Evolutionary conservation across 2,113 vertebrate species (phyloP), one percentile per base, ranked within the genome.

Genomic region (Stegastes partitus): DNA sequence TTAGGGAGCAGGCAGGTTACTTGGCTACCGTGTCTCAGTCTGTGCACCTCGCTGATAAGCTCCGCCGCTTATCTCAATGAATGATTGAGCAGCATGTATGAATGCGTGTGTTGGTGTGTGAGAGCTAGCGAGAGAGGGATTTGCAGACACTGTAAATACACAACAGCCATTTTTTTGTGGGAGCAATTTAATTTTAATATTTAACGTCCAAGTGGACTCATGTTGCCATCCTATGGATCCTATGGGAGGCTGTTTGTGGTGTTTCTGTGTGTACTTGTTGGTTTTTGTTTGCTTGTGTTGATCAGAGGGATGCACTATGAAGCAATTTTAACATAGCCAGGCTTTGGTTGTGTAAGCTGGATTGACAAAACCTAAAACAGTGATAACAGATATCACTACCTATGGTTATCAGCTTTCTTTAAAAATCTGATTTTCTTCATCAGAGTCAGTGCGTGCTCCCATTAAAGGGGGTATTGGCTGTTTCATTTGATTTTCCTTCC

Each of bases 41-140:
- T 72, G 76, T 88, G 84, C 71, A 77, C 50, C 62, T 72, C 14
- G 42, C 71, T 73, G 87, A 92, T 92, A 90, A 92, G 88, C 87
- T 59, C 45, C 6, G 22, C 70, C 2, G 25, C 79, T 90, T 87
- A 91, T 92, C 87, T 74, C 77, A 76, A 31, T 63, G 44, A 75
- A 42, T 68, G 82, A 90, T 55, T 80, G 72, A 84, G 62, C 50
- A 39, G 69, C 55, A 28, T 65, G 39, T 50, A 25, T 82, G 59
- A 5, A 55, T 76, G 37, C 61, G 49, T 79, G 71, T 47, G 55
- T 42, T 51, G 47, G 47, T 61, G 25, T 47, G 61, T 53, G 55
- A 61, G 62, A 59, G 57, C 61, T 19, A 31, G 76, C 39, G 55
- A 7, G 28, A 31, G 34, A 31, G 53, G 2, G 55, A 47, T 70